These are phyloP conservation scores for Drosophila tripunctata DNA, from an alignment of 2,888 invertebrate genomes.

Conservation along the genomic window DNA sequence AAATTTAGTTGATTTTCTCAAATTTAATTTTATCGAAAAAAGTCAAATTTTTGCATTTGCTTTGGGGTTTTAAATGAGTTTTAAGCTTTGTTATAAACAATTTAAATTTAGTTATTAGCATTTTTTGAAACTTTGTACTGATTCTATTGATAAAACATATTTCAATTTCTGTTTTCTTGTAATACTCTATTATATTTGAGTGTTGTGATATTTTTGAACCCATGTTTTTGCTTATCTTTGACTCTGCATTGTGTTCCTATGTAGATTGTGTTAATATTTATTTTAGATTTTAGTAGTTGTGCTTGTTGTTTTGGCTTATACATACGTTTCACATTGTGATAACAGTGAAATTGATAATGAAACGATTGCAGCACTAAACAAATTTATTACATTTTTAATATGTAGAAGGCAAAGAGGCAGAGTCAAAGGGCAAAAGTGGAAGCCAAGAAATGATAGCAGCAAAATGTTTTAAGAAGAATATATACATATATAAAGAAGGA, in stretches of 20 bases:
- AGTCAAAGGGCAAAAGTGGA: too few species aligned
- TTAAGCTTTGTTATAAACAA: too few species aligned
- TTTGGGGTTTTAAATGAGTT: too few species aligned
- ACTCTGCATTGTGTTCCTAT: not conserved
- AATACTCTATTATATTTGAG: not conserved
- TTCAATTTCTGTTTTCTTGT: not conserved
- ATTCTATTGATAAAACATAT: not conserved
- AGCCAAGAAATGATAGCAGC: too few species aligned
- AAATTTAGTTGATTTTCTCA: too few species aligned
- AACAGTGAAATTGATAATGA: constrained; percentile 47
- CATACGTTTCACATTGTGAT: constrained; percentile 3
- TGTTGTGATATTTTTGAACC: constrained; percentile 4
- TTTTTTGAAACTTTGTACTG: too few species aligned
- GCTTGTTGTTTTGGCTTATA: not conserved
- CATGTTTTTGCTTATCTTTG: constrained; percentile 19
- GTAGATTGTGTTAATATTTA: not conserved
- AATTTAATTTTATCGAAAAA: too few species aligned
- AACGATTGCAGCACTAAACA: constrained; percentile 16
- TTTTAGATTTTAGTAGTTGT: not conserved
- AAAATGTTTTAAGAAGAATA: too few species aligned
- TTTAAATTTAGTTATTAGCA: too few species aligned
- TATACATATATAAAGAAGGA: too few species aligned
- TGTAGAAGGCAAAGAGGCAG: not conserved
- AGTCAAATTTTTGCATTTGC: too few species aligned
- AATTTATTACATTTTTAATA: constrained; percentile 32